phyloP scores from a whole-genome alignment of 2,888 invertebrate species.

The Calliscelio sp. region DNA sequence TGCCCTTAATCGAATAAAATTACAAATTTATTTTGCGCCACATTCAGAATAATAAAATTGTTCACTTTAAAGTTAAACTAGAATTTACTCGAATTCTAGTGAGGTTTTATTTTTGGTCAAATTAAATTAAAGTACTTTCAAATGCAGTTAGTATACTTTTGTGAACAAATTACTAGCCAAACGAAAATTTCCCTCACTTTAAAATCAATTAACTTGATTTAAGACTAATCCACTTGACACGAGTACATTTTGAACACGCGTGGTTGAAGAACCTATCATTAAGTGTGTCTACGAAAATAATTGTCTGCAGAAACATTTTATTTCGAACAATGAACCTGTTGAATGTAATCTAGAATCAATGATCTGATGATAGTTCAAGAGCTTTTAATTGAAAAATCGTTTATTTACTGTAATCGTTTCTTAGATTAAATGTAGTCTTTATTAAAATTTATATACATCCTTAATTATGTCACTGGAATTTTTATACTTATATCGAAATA shows the following conservation, averaged over 20 bases:
- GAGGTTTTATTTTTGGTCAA: neutral
- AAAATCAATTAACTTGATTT: slow-evolving; percentile 45
- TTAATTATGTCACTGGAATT: too few relatives aligned
- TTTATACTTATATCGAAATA: neutral
- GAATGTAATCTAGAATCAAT: slow-evolving; percentile 21
- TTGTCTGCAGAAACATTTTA: slow-evolving; percentile 43
- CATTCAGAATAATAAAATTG: neutral
- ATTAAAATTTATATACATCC: too few relatives aligned
- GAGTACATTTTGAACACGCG: slow-evolving; percentile 52
- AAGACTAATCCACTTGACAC: slow-evolving; percentile 37
- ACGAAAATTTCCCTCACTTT: slow-evolving; percentile 25
- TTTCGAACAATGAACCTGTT: slow-evolving; percentile 47
- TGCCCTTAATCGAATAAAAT: slow-evolving; percentile 53
- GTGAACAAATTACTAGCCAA: slow-evolving; percentile 11
- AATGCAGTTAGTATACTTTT: neutral
- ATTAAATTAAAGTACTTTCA: neutral
- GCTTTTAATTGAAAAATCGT: slow-evolving; percentile 10
- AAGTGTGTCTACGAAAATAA: slow-evolving; percentile 51
- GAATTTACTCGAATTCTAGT: too few relatives aligned
- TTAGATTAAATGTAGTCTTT: too few relatives aligned
- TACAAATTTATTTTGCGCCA: slow-evolving; percentile 36
- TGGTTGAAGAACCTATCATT: slow-evolving; percentile 41
- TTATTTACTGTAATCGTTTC: too few relatives aligned
- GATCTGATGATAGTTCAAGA: neutral
- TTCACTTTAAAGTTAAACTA: too few relatives aligned